Evolutionary conservation across 2,797 vertebrate species (phyloP).

Genomic region (Epinephelus coioides): DNA sequence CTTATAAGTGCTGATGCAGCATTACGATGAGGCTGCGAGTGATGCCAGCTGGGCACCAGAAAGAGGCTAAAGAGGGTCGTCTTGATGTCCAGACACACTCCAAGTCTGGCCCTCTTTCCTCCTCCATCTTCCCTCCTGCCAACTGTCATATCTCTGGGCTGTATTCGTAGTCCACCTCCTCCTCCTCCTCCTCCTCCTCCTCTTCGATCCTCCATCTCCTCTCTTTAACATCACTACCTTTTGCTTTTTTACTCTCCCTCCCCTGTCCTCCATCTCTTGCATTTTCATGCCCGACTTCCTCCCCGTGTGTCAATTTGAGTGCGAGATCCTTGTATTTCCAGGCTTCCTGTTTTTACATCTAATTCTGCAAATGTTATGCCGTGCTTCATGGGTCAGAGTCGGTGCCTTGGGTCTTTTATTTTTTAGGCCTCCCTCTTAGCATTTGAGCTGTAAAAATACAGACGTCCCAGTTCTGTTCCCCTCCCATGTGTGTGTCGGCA

Average conservation of each 20-base stretch:
- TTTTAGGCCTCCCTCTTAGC: constrained; percentile 24
- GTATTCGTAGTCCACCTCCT: background rate
- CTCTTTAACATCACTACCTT: constrained; percentile 39
- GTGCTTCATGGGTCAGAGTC: constrained; percentile 47
- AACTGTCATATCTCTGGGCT: constrained; percentile 39
- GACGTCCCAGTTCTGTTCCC: constrained; percentile 40
- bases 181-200: constrained; percentile 4
- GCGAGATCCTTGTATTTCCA: constrained; percentile 11
- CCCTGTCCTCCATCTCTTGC: constrained; percentile 10
- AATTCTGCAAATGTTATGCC: constrained; percentile 32
- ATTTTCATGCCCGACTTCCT: constrained; percentile 37
- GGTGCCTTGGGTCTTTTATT: constrained; percentile 17
- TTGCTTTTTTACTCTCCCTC: background rate
- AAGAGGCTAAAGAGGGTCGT: constrained; percentile 37
- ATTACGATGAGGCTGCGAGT: constrained; percentile 9
- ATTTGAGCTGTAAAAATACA: constrained; percentile 43
- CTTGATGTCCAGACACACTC: constrained; percentile 12
- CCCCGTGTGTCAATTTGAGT: background rate
- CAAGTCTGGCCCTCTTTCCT: constrained; percentile 11
- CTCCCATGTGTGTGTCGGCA: constrained; percentile 14
- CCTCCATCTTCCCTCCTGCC: constrained; percentile 34
- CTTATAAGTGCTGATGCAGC: constrained; percentile 58
- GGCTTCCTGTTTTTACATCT: background rate
- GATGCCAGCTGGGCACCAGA: constrained; percentile 43
- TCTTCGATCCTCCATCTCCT: constrained; percentile 22